Conservation (phyloP, 92 coral and sea anemone genomes). For the Epizoanthus rinbou region DNA sequence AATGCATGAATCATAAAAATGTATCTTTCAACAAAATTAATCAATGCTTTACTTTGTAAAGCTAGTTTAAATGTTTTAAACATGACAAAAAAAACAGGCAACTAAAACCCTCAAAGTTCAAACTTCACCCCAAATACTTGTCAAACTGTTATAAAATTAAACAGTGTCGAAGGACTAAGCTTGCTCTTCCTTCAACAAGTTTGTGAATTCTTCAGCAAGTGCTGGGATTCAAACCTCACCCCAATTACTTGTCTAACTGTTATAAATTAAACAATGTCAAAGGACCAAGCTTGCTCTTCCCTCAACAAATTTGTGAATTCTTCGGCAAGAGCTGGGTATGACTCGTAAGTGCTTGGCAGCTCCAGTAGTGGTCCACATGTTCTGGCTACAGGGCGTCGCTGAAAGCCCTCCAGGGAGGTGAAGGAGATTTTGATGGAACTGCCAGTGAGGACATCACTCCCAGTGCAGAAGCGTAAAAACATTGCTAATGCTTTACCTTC, state of each 20-base stretch:
- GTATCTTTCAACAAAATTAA: too few species aligned
- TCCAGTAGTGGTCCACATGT: conserved; percentile 28
- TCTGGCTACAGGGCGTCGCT: conserved; percentile 35
- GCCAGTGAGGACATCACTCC: conserved; percentile 36
- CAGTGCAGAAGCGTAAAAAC: conserved; percentile 26
- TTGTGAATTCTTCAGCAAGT: conserved; percentile 37
- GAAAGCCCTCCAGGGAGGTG: background rate
- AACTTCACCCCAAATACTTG: too few species aligned
- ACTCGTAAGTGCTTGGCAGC: conserved; percentile 42
- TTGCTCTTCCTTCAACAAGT: conserved; percentile 47
- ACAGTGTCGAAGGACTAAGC: conserved; percentile 54
- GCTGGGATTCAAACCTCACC: background rate
- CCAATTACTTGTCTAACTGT: too few species aligned
- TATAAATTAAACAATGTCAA: conserved; percentile 42
- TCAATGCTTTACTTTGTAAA: too few species aligned
- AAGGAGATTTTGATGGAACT: conserved; percentile 12
- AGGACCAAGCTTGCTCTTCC: conserved; percentile 52
- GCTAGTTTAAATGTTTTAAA: too few species aligned
- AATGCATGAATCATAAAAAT: too few species aligned
- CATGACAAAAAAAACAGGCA: too few species aligned
- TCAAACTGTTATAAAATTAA: background rate
- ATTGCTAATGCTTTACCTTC: conserved; percentile 34
- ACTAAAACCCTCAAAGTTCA: too few species aligned
- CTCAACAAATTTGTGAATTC: conserved; percentile 41
- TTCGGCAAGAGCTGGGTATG: conserved; percentile 41